phyloP scores from a whole-genome alignment of 2,797 vertebrate species.

The Urosaurus nigricauda region DNA sequence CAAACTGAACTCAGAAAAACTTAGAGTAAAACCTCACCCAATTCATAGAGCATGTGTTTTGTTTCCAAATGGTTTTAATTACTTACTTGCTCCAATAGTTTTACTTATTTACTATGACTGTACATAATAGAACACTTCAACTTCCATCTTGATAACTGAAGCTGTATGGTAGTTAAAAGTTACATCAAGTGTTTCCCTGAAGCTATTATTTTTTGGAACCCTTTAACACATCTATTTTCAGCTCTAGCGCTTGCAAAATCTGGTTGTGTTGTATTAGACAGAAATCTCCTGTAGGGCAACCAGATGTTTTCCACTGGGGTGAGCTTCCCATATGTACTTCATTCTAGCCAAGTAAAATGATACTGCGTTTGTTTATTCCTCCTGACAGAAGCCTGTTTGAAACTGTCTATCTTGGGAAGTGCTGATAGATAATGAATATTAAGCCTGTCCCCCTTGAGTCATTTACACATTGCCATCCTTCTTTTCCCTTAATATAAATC shows the following conservation, averaged over 20 bases:
- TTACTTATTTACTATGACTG: background rate
- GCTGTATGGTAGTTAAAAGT: constrained; percentile 40
- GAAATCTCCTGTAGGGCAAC: constrained; percentile 37
- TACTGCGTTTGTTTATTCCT: constrained; percentile 23
- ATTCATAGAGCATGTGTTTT: background rate
- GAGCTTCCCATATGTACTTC: constrained; percentile 28
- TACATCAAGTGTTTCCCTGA: constrained; percentile 34
- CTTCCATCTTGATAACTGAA: constrained; percentile 28
- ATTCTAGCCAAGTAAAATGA: constrained; percentile 41
- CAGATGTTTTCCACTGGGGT: constrained; percentile 40
- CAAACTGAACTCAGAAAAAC: too few species aligned
- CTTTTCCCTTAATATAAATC: background rate
- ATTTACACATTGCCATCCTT: constrained; percentile 2
- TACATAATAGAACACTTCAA: constrained; percentile 23
- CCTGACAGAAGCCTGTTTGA: constrained; percentile 36
- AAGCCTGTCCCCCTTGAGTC: background rate
- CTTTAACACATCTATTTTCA: constrained; percentile 27
- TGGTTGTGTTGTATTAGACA: constrained; percentile 29
- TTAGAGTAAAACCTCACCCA: too few species aligned
- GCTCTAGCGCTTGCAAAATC: constrained; percentile 21
- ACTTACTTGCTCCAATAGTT: too few species aligned
- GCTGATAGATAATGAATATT: constrained; percentile 28
- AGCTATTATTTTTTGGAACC: constrained; percentile 32
- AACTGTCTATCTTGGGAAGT: constrained; percentile 19
- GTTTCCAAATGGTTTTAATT: background rate